Evolutionary conservation across 2,888 invertebrate species (phyloP).

Genomic region (Mellilla xanthometata): DNA sequence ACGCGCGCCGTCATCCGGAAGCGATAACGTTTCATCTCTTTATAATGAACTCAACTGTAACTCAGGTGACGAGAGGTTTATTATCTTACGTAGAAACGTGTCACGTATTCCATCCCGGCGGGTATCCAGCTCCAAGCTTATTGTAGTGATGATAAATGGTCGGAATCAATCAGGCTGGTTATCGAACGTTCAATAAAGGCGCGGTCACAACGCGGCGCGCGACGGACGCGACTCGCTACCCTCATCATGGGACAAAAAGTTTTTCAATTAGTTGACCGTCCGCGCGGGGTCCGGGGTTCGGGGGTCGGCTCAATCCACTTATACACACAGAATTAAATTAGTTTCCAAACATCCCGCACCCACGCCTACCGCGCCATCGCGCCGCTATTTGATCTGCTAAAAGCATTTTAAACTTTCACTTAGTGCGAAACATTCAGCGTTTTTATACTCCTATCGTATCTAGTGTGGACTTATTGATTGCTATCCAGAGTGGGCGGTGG

Average conservation of each 20-base stretch:
- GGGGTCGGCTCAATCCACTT: constrained; percentile 42
- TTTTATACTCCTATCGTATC: no score
- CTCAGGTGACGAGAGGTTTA: no score
- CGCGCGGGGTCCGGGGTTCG: constrained; percentile 18
- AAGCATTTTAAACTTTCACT: constrained; percentile 41
- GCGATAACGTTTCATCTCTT: constrained; percentile 1
- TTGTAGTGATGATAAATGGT: constrained; percentile 10
- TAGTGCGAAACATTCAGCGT: constrained; percentile 13
- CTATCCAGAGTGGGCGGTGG: constrained; percentile 6
- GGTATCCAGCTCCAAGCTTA: background rate
- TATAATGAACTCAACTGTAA: constrained; percentile 10
- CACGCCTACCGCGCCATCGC: constrained; percentile 38
- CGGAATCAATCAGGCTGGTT: constrained; percentile 8
- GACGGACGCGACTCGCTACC: constrained; percentile 27
- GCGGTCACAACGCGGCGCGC: constrained; percentile 32
- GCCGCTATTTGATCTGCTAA: constrained; percentile 43
- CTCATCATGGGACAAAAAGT: constrained; percentile 56
- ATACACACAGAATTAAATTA: constrained; percentile 67
- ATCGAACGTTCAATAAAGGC: constrained; percentile 34
- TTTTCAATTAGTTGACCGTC: constrained; percentile 71
- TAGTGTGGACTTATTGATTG: constrained; percentile 6
- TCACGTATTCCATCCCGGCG: background rate
- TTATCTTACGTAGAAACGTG: background rate
- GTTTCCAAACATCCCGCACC: constrained; percentile 42
- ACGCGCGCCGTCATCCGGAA: background rate